These are phyloP conservation scores for Sepiola atlantica DNA, from an alignment of 2,888 invertebrate genomes.

Conservation along the genomic window DNA sequence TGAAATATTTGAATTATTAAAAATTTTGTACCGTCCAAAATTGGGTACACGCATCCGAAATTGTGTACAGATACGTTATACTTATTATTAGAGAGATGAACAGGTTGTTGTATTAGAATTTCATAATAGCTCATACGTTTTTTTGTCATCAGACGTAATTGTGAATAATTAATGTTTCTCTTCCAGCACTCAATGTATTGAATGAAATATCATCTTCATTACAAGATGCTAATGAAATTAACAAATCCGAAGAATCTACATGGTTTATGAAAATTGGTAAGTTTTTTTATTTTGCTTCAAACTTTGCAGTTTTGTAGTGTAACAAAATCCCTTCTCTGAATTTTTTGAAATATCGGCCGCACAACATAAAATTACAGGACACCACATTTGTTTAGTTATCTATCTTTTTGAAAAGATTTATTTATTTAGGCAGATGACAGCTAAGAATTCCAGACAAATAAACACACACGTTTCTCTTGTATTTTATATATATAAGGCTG, in stretches of 20 bases:
- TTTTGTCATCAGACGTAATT: not conserved
- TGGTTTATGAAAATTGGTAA: conserved; percentile 73
- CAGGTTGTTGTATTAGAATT: not conserved
- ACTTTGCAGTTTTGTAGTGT: not conserved
- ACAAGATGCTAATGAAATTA: conserved; percentile 45
- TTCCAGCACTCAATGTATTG: conserved; percentile 39
- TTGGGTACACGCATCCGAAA: too few species aligned
- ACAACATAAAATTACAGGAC: too few species aligned
- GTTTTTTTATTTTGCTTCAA: not conserved
- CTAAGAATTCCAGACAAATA: too few species aligned
- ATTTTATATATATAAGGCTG: too few species aligned
- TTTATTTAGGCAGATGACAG: too few species aligned
- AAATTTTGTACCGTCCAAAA: too few species aligned
- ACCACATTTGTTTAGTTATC: too few species aligned
- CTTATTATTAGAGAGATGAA: not conserved
- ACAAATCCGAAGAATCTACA: conserved; percentile 63
- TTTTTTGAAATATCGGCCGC: too few species aligned
- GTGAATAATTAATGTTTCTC: not conserved
- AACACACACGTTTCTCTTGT: too few species aligned
- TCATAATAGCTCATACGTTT: not conserved
- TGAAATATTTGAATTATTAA: too few species aligned
- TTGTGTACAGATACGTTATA: too few species aligned
- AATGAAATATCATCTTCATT: not conserved
- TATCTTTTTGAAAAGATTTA: too few species aligned
- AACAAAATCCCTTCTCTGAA: not conserved